Percentiles rank a stretch among this genome's conserved stretches.
These are phyloP conservation scores for Zeugodacus cucurbitae DNA, from an alignment of 1,140 invertebrate species.

Conservation along the genomic window DNA sequence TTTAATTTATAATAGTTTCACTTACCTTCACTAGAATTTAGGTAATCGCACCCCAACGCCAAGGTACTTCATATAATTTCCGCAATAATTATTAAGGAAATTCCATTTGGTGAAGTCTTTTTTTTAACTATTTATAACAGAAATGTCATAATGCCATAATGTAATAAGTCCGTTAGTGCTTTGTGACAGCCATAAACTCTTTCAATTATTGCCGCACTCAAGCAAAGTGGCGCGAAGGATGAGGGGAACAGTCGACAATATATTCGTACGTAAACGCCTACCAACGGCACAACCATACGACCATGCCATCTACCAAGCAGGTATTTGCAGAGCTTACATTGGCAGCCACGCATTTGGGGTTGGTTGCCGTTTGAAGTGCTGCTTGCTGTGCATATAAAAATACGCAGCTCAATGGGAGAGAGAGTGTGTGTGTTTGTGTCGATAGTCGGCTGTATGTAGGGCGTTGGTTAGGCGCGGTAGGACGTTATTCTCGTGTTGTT, in stretches of 20 bases:
- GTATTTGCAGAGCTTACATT: constrained; percentile 25
- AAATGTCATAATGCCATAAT: not conserved
- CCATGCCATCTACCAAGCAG: not conserved
- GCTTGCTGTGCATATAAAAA: not conserved
- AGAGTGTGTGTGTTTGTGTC: not conserved
- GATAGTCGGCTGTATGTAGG: not conserved
- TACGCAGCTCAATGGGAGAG: not conserved
- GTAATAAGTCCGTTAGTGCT: constrained; percentile 19
- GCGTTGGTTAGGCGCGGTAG: constrained; percentile 13
- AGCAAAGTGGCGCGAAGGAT: not conserved
- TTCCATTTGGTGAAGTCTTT: not conserved
- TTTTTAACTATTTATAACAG: not conserved
- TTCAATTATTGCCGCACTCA: not conserved
- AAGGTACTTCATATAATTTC: not conserved
- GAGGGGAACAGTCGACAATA: not conserved
- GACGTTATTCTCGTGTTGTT: not conserved
- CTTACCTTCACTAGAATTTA: not conserved
- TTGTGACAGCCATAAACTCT: constrained; percentile 33
- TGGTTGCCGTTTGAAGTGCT: constrained; percentile 1
- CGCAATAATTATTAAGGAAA: not conserved
- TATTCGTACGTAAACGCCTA: not conserved
- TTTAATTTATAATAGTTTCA: not conserved
- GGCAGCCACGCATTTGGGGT: not conserved
- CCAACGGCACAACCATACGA: not conserved
- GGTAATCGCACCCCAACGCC: not conserved